phyloP scores from a whole-genome alignment of 1,140 invertebrate genomes.

The Ceratosolen solmsi region DNA sequence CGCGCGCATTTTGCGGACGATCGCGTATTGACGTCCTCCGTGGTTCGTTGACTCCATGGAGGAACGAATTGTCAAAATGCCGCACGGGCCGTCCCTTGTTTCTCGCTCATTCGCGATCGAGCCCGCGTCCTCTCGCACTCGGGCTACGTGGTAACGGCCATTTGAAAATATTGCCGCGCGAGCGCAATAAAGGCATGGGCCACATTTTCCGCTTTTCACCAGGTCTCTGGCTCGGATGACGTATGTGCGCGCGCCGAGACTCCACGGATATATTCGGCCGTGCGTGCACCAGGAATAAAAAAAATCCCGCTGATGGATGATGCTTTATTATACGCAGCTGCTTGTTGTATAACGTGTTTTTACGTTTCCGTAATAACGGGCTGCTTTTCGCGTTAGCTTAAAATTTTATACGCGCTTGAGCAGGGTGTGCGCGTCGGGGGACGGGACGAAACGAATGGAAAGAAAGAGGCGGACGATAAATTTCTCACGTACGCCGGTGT shows the following conservation, averaged over 20 bases:
- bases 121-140: slow-evolving; percentile 26
- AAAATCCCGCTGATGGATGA: slow-evolving; percentile 30
- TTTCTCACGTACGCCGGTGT: not conserved
- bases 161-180: too few relatives aligned
- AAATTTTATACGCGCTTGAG: slow-evolving; percentile 15
- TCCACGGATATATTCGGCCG: not conserved
- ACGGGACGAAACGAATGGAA: not conserved
- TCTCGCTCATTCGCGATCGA: not conserved
- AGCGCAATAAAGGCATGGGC: too few relatives aligned
- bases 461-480: not conserved
- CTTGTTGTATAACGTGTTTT: not conserved
- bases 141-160: too few relatives aligned
- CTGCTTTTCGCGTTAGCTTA: not conserved
- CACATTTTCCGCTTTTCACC: slow-evolving; percentile 41
- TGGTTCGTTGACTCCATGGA: too few relatives aligned
- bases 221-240: slow-evolving; percentile 27
- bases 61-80: too few relatives aligned
- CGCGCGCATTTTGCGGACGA: too few relatives aligned
- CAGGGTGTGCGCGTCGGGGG: too few relatives aligned
- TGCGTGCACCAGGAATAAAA: not conserved
- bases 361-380: slow-evolving; percentile 8
- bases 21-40: too few relatives aligned
- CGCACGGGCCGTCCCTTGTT: not conserved
- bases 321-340: not conserved
- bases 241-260: not conserved